A percentile compares a stretch with the other conserved stretches of the same genome.
Evolutionary conservation across 2,113 vertebrate genomes (phyloP).

Genomic region (Maccullochella peelii): DNA sequence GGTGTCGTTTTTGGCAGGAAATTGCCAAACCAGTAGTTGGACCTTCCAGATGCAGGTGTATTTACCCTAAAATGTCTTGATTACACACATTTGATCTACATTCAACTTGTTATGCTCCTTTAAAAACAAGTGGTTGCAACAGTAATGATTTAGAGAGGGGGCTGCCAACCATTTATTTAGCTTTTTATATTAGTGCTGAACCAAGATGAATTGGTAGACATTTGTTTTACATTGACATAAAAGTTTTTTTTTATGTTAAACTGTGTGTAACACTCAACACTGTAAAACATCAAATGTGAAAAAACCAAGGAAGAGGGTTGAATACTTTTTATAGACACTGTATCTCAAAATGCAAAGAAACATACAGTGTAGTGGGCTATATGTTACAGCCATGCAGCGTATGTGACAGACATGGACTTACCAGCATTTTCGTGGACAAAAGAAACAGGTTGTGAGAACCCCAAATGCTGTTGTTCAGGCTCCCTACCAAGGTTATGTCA

Average conservation of each 20-base stretch:
- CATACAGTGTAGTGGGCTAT: background rate
- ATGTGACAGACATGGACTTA: background rate
- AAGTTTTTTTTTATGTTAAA: background rate
- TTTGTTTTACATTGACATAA: background rate
- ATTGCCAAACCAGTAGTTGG: background rate
- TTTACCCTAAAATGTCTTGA: background rate
- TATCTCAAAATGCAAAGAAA: background rate
- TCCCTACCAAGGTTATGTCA: background rate
- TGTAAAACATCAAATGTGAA: background rate
- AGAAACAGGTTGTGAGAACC: background rate
- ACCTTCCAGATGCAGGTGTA: background rate
- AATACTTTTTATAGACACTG: background rate
- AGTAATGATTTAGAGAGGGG: background rate
- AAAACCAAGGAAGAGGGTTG: background rate
- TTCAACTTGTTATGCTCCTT: background rate
- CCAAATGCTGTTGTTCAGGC: background rate
- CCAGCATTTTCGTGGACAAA: background rate
- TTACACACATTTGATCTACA: background rate
- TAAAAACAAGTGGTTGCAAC: background rate
- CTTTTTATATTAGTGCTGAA: background rate
- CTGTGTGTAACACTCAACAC: background rate
- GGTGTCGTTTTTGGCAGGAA: background rate
- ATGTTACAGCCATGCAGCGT: slow-evolving; percentile 13
- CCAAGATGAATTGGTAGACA: background rate
- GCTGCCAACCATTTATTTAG: background rate